Conservation (phyloP, 2,113 vertebrate species). For the Periophthalmodon schlosseri region DNA sequence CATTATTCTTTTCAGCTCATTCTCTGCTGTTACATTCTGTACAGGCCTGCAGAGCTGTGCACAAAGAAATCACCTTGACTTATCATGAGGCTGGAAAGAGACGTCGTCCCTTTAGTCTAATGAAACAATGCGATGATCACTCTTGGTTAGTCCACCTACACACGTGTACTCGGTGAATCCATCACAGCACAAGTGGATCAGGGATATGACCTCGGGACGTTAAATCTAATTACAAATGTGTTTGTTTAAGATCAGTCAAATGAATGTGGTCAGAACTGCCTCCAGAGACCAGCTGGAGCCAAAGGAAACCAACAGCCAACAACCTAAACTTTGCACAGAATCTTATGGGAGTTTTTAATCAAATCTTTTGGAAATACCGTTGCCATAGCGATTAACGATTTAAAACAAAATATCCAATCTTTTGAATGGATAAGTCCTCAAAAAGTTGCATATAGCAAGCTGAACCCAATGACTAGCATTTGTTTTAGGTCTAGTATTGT, state of each 20-base stretch:
- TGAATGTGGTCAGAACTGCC: constrained; percentile 11
- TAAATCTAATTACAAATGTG: background rate
- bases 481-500: no score
- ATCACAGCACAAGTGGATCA: background rate
- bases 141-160: constrained; percentile 39
- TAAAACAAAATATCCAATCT: no score
- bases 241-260: constrained; percentile 1
- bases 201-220: background rate
- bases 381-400: no score
- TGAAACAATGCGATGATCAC: constrained; percentile 48
- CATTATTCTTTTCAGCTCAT: background rate
- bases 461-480: no score
- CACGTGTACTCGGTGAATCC: constrained; percentile 13
- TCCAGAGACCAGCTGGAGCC: background rate
- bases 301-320: background rate
- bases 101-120: constrained; percentile 30
- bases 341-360: no score
- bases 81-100: background rate
- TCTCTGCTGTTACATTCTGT: background rate
- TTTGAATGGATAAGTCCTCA: no score
- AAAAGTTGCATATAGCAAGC: no score
- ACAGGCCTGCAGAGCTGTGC: background rate
- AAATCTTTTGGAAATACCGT: no score
- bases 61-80: background rate
- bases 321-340: background rate